Evolutionary conservation across 2,797 vertebrate species (phyloP).

Genomic region (Muscicapa comitata): DNA sequence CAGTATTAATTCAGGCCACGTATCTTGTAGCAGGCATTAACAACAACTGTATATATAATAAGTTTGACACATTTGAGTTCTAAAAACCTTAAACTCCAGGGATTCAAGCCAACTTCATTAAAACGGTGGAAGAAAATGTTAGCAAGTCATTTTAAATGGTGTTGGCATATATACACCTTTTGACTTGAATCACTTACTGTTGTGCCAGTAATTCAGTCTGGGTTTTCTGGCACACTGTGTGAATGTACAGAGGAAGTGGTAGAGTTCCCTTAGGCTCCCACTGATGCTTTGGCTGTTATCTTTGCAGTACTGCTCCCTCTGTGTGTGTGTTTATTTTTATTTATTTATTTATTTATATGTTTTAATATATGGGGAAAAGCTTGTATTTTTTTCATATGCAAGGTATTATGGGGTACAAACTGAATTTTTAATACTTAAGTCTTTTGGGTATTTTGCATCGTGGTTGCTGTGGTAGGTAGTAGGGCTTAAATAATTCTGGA

Average conservation of each 20-base stretch:
- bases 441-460: background rate
- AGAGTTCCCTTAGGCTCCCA: background rate
- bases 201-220: background rate
- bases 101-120: conserved; percentile 23
- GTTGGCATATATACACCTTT: background rate
- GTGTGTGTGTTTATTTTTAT: rapidly evolving
- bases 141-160: background rate
- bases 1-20: background rate
- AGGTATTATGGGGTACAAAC: background rate
- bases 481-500: background rate
- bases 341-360: background rate
- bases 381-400: background rate
- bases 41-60: background rate
- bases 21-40: background rate
- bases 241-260: background rate
- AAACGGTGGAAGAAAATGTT: background rate
- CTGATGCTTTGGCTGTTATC: background rate
- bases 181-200: background rate
- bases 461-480: background rate
- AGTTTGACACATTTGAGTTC: background rate
- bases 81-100: background rate
- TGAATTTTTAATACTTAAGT: background rate
- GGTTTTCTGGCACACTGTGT: background rate
- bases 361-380: background rate
- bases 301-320: background rate